These are phyloP conservation scores for Drosophila mettleri DNA, from an alignment of 2,888 invertebrate species.

Conservation along the genomic window DNA sequence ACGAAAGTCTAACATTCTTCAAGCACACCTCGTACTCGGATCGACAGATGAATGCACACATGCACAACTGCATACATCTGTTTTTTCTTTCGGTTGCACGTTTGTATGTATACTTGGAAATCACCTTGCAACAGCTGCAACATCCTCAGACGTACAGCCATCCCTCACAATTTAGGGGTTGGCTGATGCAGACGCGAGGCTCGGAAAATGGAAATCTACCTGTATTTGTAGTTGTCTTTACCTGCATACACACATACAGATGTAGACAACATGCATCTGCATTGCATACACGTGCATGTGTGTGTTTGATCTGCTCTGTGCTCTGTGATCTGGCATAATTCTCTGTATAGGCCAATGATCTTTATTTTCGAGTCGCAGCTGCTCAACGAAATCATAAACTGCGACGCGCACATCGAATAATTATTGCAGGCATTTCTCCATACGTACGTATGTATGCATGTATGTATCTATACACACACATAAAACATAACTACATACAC, in stretches of 20 bases:
- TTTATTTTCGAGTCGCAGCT: slow-evolving; percentile 56
- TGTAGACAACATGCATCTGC: slow-evolving; percentile 8
- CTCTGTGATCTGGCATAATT: slow-evolving; percentile 66
- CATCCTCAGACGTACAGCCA: slow-evolving; percentile 57
- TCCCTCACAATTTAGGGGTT: slow-evolving; percentile 60
- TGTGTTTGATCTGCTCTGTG: slow-evolving; percentile 54
- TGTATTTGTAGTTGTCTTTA: slow-evolving; percentile 58
- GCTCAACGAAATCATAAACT: slow-evolving; percentile 57
- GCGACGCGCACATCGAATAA: slow-evolving; percentile 56
- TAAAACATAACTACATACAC: background rate
- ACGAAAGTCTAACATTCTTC: slow-evolving; percentile 4
- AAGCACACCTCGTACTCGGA: slow-evolving; percentile 34
- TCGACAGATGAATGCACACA: slow-evolving; percentile 45
- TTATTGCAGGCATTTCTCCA: slow-evolving; percentile 32
- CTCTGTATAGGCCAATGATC: slow-evolving; percentile 71
- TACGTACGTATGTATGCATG: slow-evolving; percentile 5
- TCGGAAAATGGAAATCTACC: slow-evolving; percentile 63
- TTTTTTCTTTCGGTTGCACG: slow-evolving; percentile 25
- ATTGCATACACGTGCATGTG: slow-evolving; percentile 19
- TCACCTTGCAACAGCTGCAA: slow-evolving; percentile 82
- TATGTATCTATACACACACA: background rate
- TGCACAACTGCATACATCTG: slow-evolving; percentile 24
- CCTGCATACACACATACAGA: slow-evolving; percentile 39
- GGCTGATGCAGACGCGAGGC: slow-evolving; percentile 52
- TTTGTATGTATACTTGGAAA: slow-evolving; percentile 50